Conservation (phyloP, 35 echinoderm and acorn worm species). For the Heliocidaris erythrogramma region DNA sequence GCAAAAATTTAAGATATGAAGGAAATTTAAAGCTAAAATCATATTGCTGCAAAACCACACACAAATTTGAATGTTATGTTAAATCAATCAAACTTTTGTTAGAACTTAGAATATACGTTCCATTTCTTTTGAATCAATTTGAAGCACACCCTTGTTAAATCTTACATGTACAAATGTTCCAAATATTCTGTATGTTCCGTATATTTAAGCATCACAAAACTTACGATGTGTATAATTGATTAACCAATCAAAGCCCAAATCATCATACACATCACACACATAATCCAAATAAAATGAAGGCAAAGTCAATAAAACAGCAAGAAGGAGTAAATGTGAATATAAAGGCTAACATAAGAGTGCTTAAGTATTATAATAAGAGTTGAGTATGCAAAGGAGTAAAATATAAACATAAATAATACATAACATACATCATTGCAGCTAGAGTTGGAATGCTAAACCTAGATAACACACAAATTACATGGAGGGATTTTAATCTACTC, state of each 20-base stretch:
- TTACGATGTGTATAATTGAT: too few relatives aligned
- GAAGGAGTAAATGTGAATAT: neutral
- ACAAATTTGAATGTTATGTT: neutral
- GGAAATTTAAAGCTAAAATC: slow-evolving; percentile 5
- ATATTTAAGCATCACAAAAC: too few relatives aligned
- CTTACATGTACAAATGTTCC: too few relatives aligned
- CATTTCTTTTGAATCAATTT: neutral
- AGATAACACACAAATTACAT: slow-evolving; percentile 3
- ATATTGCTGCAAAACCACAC: slow-evolving; percentile 23
- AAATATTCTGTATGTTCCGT: too few relatives aligned
- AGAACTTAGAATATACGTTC: neutral
- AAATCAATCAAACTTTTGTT: too few relatives aligned
- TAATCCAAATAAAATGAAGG: neutral
- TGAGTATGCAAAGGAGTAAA: neutral
- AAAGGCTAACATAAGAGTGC: neutral
- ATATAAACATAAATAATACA: neutral
- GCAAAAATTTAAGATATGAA: neutral
- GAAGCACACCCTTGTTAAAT: neutral
- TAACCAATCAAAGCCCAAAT: too few relatives aligned
- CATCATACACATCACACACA: neutral
- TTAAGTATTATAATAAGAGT: neutral
- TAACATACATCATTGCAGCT: neutral
- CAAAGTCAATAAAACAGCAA: neutral
- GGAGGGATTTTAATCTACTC: neutral
- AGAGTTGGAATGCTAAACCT: neutral